Evolutionary conservation across 1,140 invertebrate species (phyloP).

Genomic region (Argopecten irradians): DNA sequence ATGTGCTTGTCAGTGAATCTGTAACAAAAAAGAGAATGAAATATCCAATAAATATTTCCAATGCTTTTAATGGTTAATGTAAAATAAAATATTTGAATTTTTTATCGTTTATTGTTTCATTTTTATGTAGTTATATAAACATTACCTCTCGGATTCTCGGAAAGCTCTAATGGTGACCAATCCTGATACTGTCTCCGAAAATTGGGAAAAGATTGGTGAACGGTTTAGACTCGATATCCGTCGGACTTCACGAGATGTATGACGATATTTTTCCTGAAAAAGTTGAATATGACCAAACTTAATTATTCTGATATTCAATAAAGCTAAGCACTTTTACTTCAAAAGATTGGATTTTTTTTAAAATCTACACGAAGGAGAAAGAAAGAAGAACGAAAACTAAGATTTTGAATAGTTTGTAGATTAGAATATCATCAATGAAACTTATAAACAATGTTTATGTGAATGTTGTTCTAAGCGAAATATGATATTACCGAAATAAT

Average conservation of each 20-base stretch:
- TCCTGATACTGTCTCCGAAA: constrained; percentile 93
- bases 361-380: no score
- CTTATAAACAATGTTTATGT: no score
- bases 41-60: no score
- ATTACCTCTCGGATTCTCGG: constrained; percentile 81
- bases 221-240: constrained; percentile 91
- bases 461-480: no score
- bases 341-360: no score
- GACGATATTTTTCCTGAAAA: constrained; percentile 81
- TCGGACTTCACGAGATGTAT: constrained; percentile 94
- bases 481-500: no score
- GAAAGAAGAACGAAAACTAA: no score
- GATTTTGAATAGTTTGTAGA: no score
- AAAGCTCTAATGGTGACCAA: constrained; percentile 90
- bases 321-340: no score
- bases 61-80: background rate
- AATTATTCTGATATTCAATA: no score
- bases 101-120: background rate
- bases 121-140: background rate
- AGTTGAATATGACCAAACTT: constrained; percentile 26
- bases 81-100: background rate
- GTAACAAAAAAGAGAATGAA: background rate
- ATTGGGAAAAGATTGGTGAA: constrained; percentile 94
- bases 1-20: constrained; percentile 89
- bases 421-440: no score